These are phyloP conservation scores for Monomorium pharaonis DNA, from an alignment of 1,140 invertebrate species.

Conservation along the genomic window DNA sequence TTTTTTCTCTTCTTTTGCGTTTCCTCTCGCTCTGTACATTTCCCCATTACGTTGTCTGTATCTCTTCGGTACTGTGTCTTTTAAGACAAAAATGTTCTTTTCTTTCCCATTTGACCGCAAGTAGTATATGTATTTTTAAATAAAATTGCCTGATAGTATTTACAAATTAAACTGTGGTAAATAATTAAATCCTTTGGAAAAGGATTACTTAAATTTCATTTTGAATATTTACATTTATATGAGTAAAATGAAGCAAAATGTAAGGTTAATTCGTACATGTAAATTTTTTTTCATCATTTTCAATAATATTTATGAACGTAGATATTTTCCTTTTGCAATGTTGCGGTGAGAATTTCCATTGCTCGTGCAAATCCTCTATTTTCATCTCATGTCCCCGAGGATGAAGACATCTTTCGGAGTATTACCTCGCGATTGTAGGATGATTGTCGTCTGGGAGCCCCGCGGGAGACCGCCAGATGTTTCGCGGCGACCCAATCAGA, in stretches of 20 bases:
- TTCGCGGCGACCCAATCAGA: slow-evolving; percentile 85
- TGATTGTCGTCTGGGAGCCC: slow-evolving; percentile 84
- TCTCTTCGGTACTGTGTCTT: slow-evolving; percentile 33
- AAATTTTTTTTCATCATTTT: background rate
- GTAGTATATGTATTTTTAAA: slow-evolving; percentile 40
- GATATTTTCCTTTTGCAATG: slow-evolving; percentile 2
- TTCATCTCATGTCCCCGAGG: slow-evolving; percentile 71
- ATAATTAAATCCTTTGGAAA: background rate
- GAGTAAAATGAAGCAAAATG: background rate
- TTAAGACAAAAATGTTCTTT: slow-evolving; percentile 63
- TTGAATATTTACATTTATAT: background rate
- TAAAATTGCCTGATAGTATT: background rate
- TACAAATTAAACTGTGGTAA: background rate
- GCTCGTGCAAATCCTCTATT: slow-evolving; percentile 75
- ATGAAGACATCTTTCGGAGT: slow-evolving; percentile 84
- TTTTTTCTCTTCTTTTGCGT: slow-evolving; percentile 66
- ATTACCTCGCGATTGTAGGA: slow-evolving; percentile 84
- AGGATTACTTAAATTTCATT: background rate
- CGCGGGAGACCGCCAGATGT: slow-evolving; percentile 85
- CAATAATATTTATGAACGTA: background rate
- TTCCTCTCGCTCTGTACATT: slow-evolving; percentile 20
- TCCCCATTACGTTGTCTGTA: background rate
- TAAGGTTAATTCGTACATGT: background rate
- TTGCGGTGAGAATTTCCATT: slow-evolving; percentile 49
- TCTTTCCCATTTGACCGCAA: slow-evolving; percentile 37